Base-by-base conservation (phyloP, 2,888 invertebrate genomes). In the Drosophila kokeensis region DNA sequence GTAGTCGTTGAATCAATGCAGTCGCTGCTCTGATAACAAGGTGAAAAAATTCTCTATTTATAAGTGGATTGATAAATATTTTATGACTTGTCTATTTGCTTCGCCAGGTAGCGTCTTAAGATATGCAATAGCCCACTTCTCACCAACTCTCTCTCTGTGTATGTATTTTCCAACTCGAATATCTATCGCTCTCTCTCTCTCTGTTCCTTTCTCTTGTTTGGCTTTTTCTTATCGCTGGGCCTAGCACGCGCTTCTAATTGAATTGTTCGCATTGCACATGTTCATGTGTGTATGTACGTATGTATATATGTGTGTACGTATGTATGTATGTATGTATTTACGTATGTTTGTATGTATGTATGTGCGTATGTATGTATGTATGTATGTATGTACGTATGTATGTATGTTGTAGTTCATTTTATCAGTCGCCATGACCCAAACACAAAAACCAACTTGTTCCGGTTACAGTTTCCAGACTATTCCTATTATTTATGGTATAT, bases 251-350 rank as follows among this genome's bases (percentile, higher is more conserved):
- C 75, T 75, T 77, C 65, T 78, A 78, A 77, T 77, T 79, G 79
- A 77, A 75, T 77, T 75, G 79, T 75, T 74, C 60, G 57, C 66
- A 50, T 48, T 78, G 79, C 79, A 74, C 65, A 74, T 78, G 69
- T 18, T 54, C 21, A 53, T 45, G 2, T 34, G 18, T 4, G 8
- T 53, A 4, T 36, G 18, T 36, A 36, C 1, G 52, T 32, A 4
- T 15, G 32, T 11, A 2, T 2, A 21, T 59, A 58, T 4, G 27
- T n/a, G 4, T n/a, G n/a, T 2, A 5, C 0, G 1, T 59, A 59
- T n/a, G 32, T 42, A 29, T 2, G 36, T 5, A 29, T 4, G 2
- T 21, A 3, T 4, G 21, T 52, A 32, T 52, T 21, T 52, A 4
- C 11, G 29, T 49, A 6, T 11, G 30, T 6, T 1, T 36, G 0